Conservation (phyloP, 2,113 vertebrate species). For the Ellobius talpinus region DNA sequence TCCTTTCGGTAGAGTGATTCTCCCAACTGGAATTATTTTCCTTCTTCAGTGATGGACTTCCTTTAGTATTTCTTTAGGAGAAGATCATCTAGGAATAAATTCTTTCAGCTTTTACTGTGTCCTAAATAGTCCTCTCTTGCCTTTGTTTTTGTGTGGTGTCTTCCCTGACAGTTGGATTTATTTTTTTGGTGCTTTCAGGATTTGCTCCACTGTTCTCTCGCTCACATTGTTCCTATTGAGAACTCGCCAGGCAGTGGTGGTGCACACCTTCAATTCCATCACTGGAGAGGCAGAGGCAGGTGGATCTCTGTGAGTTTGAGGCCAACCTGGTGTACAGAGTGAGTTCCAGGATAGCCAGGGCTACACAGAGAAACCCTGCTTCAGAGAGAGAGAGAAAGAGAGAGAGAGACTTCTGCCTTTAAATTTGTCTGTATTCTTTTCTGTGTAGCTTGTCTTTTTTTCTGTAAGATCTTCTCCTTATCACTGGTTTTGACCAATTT, state of each 20-base stretch:
- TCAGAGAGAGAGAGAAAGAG: neutral
- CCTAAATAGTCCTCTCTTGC: neutral
- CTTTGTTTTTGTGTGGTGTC: neutral
- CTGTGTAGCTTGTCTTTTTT: neutral
- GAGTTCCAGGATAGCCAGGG: neutral
- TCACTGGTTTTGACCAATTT: neutral
- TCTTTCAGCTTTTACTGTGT: neutral
- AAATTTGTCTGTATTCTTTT: neutral
- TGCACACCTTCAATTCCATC: neutral
- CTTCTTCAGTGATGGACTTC: neutral
- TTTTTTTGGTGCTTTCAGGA: neutral
- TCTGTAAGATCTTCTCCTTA: neutral
- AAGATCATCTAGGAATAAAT: neutral
- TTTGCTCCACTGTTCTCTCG: neutral
- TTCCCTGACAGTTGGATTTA: neutral
- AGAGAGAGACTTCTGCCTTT: neutral
- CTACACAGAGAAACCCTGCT: neutral
- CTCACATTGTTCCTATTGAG: neutral
- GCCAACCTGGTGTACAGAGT: neutral
- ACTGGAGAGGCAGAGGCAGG: neutral
- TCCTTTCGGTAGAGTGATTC: neutral
- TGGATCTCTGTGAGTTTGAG: neutral
- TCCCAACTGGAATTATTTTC: neutral
- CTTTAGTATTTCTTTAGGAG: neutral
- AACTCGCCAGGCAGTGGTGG: neutral